These are phyloP conservation scores for Leuciscus idus DNA, from an alignment of 2,113 vertebrate genomes.

Conservation along the genomic window DNA sequence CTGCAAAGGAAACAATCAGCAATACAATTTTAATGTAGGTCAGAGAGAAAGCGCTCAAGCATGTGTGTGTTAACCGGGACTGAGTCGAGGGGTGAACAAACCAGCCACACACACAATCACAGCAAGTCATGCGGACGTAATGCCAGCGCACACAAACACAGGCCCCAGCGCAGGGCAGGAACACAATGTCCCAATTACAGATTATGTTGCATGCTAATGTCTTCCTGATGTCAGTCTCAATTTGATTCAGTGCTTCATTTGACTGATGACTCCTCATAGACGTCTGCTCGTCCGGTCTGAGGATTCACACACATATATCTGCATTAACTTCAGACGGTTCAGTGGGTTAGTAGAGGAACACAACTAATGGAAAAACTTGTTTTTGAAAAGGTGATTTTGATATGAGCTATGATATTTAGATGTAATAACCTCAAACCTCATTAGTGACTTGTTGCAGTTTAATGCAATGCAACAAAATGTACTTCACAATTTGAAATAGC, in stretches of 20 bases:
- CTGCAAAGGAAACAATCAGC: constrained; percentile 55
- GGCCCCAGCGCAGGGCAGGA: too few relatives aligned
- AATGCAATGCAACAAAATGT: not conserved
- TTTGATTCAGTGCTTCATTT: not conserved
- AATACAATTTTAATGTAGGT: constrained; percentile 66
- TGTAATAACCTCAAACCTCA: not conserved
- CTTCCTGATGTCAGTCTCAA: constrained; percentile 21
- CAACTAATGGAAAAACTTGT: not conserved
- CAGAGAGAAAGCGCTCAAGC: constrained; percentile 64
- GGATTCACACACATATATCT: not conserved
- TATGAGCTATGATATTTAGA: not conserved
- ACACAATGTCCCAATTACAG: not conserved
- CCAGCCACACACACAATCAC: constrained; percentile 65
- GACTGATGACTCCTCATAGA: not conserved
- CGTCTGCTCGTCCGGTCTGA: not conserved
- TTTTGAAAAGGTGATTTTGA: not conserved
- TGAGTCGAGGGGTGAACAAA: constrained; percentile 55
- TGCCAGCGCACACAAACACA: constrained; percentile 26
- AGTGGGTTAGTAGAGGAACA: not conserved
- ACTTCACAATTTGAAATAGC: not conserved
- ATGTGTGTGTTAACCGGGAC: constrained; percentile 64
- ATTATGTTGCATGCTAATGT: constrained; percentile 8
- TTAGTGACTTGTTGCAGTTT: not conserved
- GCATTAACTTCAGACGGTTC: not conserved
- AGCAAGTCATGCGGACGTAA: constrained; percentile 62